Evolutionary conservation across 2,797 vertebrate species (phyloP).

Genomic region (Schizothorax lantsangensis): DNA sequence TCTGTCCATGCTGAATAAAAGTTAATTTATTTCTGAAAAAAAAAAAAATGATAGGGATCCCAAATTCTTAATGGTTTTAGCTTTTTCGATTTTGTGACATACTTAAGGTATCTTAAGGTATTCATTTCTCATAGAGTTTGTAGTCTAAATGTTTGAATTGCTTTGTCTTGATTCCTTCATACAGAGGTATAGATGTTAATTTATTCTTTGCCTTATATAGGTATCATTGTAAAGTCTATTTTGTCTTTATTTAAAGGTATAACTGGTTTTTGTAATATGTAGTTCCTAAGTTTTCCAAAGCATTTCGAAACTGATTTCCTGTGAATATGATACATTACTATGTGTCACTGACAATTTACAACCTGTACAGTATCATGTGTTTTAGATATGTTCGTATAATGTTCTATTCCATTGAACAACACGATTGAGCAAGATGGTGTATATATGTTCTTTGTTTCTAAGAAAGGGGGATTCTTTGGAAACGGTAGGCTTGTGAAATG

Average conservation of each 20-base stretch:
- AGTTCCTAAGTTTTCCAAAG: not conserved
- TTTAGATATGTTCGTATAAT: not conserved
- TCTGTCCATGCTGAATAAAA: not conserved
- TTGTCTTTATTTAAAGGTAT: not conserved
- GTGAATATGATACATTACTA: not conserved
- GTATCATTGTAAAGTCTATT: no score
- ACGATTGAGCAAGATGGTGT: not conserved
- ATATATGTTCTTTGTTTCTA: not conserved
- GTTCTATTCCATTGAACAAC: not conserved
- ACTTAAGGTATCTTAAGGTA: not conserved
- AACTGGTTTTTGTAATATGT: not conserved
- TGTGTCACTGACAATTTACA: not conserved
- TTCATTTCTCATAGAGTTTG: no score
- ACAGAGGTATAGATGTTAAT: not conserved
- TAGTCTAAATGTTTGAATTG: not conserved
- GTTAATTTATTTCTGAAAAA: not conserved
- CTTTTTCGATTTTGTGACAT: not conserved
- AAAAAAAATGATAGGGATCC: not conserved
- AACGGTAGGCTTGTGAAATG: slow-evolving; percentile 28
- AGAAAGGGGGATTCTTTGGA: slow-evolving; percentile 48
- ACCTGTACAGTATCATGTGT: not conserved
- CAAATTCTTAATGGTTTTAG: not conserved
- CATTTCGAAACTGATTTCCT: not conserved
- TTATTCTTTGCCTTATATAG: not conserved
- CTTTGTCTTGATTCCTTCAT: not conserved